Evolutionary conservation across 2,797 vertebrate species (phyloP).

Genomic region (Chrosomus eos): DNA sequence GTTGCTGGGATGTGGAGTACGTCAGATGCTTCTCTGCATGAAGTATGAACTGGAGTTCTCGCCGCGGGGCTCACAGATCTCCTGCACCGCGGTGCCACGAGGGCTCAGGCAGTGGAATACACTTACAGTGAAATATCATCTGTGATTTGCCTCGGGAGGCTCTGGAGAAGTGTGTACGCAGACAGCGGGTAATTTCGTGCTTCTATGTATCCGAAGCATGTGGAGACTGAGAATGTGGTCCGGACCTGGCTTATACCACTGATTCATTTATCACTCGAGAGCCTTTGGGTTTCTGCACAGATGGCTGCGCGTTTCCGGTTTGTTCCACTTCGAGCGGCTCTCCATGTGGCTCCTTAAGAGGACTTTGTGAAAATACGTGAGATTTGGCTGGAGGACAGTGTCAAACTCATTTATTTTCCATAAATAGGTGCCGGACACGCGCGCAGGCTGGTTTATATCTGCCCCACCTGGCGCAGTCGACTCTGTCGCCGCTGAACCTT

Average conservation of each 20-base stretch:
- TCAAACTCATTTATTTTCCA: constrained; percentile 63
- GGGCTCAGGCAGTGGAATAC: constrained; percentile 57
- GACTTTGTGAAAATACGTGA: constrained; percentile 45
- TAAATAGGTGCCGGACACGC: constrained; percentile 58
- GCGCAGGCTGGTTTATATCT: constrained; percentile 43
- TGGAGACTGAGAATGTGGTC: constrained; percentile 62
- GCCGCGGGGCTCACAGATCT: constrained; percentile 24
- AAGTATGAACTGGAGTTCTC: constrained; percentile 42
- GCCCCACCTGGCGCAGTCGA: constrained; percentile 62
- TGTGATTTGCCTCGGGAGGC: constrained; percentile 60
- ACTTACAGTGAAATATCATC: constrained; percentile 70
- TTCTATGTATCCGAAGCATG: constrained; percentile 49
- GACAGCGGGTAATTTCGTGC: constrained; percentile 59
- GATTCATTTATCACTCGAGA: constrained; percentile 72
- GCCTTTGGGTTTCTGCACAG: constrained; percentile 64
- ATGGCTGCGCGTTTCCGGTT: constrained; percentile 66
- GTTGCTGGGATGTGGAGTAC: constrained; percentile 8
- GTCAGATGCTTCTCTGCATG: constrained; percentile 40
- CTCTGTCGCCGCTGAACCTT: constrained; percentile 53
- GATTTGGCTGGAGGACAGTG: constrained; percentile 54
- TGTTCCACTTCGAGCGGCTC: constrained; percentile 57
- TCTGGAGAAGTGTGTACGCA: constrained; percentile 60
- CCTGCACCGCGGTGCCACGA: constrained; percentile 25
- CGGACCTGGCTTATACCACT: constrained; percentile 61
- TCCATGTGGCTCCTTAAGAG: constrained; percentile 49